phyloP scores from a whole-genome alignment of 2,797 vertebrate genomes.

The Alosa sapidissima region DNA sequence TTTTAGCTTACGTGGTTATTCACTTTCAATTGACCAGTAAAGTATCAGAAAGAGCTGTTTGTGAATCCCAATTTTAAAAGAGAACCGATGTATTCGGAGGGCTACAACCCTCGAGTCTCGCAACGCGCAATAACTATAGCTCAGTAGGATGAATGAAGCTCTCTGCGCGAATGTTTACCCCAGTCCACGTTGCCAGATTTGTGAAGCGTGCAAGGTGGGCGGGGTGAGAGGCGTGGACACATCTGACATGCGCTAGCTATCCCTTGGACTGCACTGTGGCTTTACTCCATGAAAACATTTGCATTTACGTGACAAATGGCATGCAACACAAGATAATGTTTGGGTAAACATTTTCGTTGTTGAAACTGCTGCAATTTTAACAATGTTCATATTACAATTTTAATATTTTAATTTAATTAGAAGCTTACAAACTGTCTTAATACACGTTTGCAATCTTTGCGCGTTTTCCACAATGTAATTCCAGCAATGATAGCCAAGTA shows the following conservation, averaged over 20 bases:
- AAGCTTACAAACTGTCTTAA: too few species aligned
- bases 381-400: not conserved
- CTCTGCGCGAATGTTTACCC: constrained; percentile 23
- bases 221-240: not conserved
- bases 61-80: not conserved
- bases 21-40: not conserved
- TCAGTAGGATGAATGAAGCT: not conserved
- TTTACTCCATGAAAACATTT: not conserved
- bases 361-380: not conserved
- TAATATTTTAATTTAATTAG: not conserved
- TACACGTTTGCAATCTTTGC: too few species aligned
- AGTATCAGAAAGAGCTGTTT: not conserved
- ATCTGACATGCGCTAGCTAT: not conserved
- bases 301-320: constrained; percentile 14
- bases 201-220: constrained; percentile 3
- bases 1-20: not conserved
- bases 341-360: not conserved
- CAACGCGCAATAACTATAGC: not conserved
- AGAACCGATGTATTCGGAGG: not conserved
- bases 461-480: too few species aligned
- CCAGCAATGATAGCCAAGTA: too few species aligned
- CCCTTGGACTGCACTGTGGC: not conserved
- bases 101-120: not conserved
- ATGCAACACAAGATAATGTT: not conserved
- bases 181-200: constrained; percentile 24